Percentiles rank a stretch among this genome's conserved stretches.
These are phyloP conservation scores for Panagrolaimus sp. DNA, from an alignment of 1,140 invertebrate genomes.

Conservation along the genomic window DNA sequence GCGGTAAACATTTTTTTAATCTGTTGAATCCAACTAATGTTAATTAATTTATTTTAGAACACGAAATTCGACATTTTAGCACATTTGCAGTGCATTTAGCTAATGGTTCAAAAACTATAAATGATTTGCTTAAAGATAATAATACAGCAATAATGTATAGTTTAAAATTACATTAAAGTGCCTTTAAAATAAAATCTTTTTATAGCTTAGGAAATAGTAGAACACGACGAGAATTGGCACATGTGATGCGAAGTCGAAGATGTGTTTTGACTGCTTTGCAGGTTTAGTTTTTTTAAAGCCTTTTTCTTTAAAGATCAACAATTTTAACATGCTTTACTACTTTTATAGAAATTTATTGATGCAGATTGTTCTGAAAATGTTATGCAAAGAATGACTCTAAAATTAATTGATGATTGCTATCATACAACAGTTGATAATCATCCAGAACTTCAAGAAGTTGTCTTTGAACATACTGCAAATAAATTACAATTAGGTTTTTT, in stretches of 20 bases:
- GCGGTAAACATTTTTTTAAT: too few relatives aligned
- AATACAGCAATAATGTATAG: too few relatives aligned
- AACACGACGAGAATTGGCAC: conserved; percentile 5
- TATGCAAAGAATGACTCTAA: conserved; percentile 24
- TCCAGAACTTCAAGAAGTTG: conserved; percentile 21
- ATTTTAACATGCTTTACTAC: background rate
- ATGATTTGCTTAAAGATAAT: conserved; percentile 7
- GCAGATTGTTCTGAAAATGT: conserved; percentile 20
- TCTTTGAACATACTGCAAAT: conserved; percentile 24
- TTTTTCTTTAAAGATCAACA: conserved; percentile 1
- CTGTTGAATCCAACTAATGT: too few relatives aligned
- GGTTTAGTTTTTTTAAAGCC: background rate
- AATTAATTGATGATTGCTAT: conserved; percentile 32
- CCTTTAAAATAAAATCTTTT: background rate
- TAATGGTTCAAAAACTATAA: conserved; percentile 16
- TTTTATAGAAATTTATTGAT: conserved; percentile 22
- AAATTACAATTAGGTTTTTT: conserved; percentile 29
- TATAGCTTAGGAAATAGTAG: background rate
- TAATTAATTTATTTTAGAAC: background rate
- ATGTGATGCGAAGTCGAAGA: conserved; percentile 27
- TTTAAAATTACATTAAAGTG: too few relatives aligned
- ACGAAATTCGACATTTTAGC: conserved; percentile 4
- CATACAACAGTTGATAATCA: conserved; percentile 30
- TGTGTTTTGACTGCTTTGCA: conserved; percentile 30
- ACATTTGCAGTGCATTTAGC: conserved; percentile 3